Evolutionary conservation across 2,113 vertebrate genomes (phyloP).

Genomic region (Bubalus kerabau): DNA sequence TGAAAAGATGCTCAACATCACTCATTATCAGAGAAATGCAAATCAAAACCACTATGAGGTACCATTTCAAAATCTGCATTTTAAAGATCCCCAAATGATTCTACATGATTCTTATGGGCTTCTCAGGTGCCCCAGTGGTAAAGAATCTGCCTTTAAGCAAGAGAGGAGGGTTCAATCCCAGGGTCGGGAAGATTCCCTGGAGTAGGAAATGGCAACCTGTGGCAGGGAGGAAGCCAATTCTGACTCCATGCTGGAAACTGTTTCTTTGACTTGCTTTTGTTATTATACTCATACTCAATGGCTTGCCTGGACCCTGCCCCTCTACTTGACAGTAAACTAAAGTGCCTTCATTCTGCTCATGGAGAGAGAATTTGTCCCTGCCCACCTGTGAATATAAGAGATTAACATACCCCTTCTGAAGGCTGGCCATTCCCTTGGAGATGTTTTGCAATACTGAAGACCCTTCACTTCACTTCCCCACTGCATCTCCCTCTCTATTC

Average conservation of each 20-base stretch:
- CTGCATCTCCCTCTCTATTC: not conserved
- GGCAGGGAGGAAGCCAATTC: not conserved
- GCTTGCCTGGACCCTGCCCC: not conserved
- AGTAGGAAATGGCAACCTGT: not conserved
- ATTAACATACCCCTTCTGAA: not conserved
- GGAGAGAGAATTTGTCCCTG: not conserved
- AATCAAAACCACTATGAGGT: too few species aligned
- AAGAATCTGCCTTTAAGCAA: not conserved
- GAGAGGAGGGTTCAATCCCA: not conserved
- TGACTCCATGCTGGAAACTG: not conserved
- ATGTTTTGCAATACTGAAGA: not conserved
- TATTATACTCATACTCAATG: not conserved
- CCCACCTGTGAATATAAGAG: not conserved
- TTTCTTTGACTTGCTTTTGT: not conserved
- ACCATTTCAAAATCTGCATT: not conserved
- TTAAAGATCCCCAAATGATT: not conserved
- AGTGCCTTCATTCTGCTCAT: not conserved
- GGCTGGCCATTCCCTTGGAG: not conserved
- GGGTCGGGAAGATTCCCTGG: not conserved
- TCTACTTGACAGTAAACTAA: not conserved
- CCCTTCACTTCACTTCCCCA: not conserved
- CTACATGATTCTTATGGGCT: not conserved
- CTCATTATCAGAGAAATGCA: too few species aligned
- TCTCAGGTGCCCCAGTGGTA: not conserved
- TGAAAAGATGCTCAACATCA: too few species aligned